Evolutionary conservation across 2,113 vertebrate species (phyloP), one percentile per base, ranked within the genome.

Genomic region (Antechinus flavipes): DNA sequence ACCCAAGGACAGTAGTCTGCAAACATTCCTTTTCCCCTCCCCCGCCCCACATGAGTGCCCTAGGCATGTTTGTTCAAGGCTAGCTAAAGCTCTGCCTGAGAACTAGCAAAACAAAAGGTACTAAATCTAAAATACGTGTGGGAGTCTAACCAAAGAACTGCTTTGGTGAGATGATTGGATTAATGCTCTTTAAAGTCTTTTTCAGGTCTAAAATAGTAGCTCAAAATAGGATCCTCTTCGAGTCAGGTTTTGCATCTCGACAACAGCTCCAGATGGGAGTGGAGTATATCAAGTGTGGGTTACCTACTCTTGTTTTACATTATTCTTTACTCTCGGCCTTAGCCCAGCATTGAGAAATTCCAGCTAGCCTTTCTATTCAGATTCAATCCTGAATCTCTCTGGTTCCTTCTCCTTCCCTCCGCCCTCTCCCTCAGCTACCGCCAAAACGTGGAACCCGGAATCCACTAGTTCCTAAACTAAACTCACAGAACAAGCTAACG

Each of bases 401-500:
- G 27, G 61, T 76, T 84, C 68, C 68, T 16, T 42, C 35, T 84
- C 68, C n/a, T 23, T n/a, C 35, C 8, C 55, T 16, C n/a, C 3
- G 11, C 47, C 24, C 91, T 91, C 58, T 16, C 61, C 7, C 27
- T 55, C 19, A 92, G 96, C 92, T 16, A 30, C 93, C 55, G 0
- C 89, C 35, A 98, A 98, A 98, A 94, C 96, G 90, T 54, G 98
- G 97, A 96, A 93, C 42, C 49, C 93, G 97, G 97, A 97, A 10
- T n/a, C n/a, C 11, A 89, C 68, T 42, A 84, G 68, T 42, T 84
- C 16, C 68, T 22, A 42, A 42, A 42, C 68, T 23, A 7, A 2
- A 68, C 61, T 84, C 68, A 7, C 68, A 1, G n/a, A 84, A 7
- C 68, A 2, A 84, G 68, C 68, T 8, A 24, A 19, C 54, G 47